Evolutionary conservation across 2,113 vertebrate genomes (phyloP).

Genomic region (Condylura cristata): DNA sequence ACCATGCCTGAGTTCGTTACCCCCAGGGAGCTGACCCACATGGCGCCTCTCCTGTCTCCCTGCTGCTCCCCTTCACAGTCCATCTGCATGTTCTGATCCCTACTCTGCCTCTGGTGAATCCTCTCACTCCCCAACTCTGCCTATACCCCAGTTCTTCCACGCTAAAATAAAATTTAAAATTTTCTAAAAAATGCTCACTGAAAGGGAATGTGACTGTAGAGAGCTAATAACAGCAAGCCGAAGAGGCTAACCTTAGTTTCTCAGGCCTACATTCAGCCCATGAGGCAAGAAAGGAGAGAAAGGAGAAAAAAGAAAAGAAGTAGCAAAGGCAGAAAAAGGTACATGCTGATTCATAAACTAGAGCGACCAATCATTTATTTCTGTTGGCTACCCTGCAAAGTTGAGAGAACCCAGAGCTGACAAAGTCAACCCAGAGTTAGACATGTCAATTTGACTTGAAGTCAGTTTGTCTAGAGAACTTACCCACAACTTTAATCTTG

Average conservation of each 20-base stretch:
- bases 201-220: not conserved
- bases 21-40: too few relatives aligned
- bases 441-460: not conserved
- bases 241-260: not conserved
- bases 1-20: too few relatives aligned
- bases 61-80: too few relatives aligned
- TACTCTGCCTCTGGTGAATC: too few relatives aligned
- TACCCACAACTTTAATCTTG: constrained; percentile 98
- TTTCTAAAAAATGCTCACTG: not conserved
- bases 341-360: not conserved
- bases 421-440: not conserved
- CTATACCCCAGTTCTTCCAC: too few relatives aligned
- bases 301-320: not conserved
- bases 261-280: not conserved
- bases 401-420: not conserved
- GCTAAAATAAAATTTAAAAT: too few relatives aligned
- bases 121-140: too few relatives aligned
- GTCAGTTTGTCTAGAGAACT: constrained; percentile 74
- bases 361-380: not conserved
- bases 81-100: too few relatives aligned
- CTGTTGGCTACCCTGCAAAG: not conserved
- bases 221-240: not conserved
- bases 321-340: not conserved
- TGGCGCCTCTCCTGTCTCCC: too few relatives aligned
- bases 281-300: not conserved